phyloP scores from a whole-genome alignment of 2,113 vertebrate genomes.

The Erpornis zantholeuca region DNA sequence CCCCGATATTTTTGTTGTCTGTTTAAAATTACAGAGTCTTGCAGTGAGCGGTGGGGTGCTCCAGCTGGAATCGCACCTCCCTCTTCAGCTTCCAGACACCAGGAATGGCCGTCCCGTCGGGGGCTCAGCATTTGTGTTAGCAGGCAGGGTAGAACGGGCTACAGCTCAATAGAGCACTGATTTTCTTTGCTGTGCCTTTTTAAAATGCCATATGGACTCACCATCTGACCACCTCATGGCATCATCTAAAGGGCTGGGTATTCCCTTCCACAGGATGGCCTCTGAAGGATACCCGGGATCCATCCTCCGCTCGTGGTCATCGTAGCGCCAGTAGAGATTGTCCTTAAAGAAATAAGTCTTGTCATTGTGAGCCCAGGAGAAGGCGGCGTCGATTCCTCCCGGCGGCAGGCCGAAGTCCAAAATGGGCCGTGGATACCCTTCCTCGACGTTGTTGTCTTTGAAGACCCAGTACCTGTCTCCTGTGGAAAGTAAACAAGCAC shows the following conservation, averaged over 20 bases:
- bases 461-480: conserved; percentile 96
- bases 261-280: conserved; percentile 85
- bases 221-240: conserved; percentile 96
- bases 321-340: conserved; percentile 88
- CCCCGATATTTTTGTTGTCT: background rate
- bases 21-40: background rate
- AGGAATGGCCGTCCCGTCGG: background rate
- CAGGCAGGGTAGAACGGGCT: background rate
- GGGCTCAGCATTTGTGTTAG: background rate
- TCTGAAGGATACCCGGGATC: conserved; percentile 90
- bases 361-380: conserved; percentile 91
- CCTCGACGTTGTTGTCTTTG: conserved; percentile 93
- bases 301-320: conserved; percentile 86
- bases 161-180: background rate
- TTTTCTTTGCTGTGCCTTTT: background rate
- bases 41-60: background rate
- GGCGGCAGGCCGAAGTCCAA: conserved; percentile 89
- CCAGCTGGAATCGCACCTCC: background rate
- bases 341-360: conserved; percentile 98
- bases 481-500: conserved; percentile 58
- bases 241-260: conserved; percentile 86
- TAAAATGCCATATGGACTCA: conserved; percentile 55
- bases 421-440: conserved; percentile 90
- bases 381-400: conserved; percentile 87
- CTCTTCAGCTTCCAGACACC: background rate